Base-by-base conservation (phyloP, 2,797 vertebrate species). In the Picus viridis region DNA sequence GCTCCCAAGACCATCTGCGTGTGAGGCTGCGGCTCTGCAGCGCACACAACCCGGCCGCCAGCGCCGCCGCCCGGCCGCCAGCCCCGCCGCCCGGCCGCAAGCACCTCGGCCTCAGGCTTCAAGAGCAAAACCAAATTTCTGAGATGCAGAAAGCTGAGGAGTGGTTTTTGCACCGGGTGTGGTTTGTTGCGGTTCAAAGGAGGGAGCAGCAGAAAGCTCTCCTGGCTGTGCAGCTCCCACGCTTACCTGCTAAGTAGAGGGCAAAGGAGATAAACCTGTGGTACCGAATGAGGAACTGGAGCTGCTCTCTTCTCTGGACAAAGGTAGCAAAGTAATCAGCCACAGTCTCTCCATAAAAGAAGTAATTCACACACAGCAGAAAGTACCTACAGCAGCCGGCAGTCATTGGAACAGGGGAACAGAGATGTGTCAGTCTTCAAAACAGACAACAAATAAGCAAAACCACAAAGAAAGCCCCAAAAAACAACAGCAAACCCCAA, bases 201-300 rank as follows among this genome's bases (percentile, higher is more conserved):
- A 89, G 71, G 24, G 63, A 58, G 26, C 54, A 88, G 75, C 20
- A 72, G 10, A 39, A 73, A n/a, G 7, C 30, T 68, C 23, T 54
- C 59, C 49, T 7, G 12, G 23, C 78, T 78, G 34, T 54, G 32
- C 43, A 29, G 53, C 78, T 76, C 41, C 23, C 77, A 54, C 22
- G 92, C 98, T 97, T 94, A 99, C 99, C 99, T 98, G 98, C 98
- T 80, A 99, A 98, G 97, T 99, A 99, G 86, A 99, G 96, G 10
- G 99, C 98, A 89, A 99, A 99, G 64, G 99, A 99, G 97, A 99
- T 99, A 97, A 99, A 99, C 73, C 99, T 98, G 82, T 99, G 99
- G 94, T 99, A 99, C 72, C 99, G 99, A 93, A 99, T 98, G 86
- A 99, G 98, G 97, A 99, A 99, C 71, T 99, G 99, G 96, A 99